These are phyloP conservation scores for Todiramphus chloris DNA, from an alignment of 2,113 vertebrate species.

Conservation along the genomic window DNA sequence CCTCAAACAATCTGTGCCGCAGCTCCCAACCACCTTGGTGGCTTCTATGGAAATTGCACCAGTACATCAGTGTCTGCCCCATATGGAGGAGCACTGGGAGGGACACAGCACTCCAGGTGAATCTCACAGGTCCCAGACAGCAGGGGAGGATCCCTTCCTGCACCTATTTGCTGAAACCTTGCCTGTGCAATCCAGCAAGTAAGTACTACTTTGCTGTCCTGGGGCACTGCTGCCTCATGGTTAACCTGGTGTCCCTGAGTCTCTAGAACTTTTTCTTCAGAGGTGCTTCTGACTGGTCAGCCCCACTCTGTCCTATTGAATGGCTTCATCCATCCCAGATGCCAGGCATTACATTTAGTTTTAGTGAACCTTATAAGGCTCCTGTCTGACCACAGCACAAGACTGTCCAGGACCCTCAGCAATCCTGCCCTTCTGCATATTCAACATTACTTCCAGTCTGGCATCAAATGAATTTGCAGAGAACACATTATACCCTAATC, in stretches of 20 bases:
- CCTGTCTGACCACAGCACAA: not conserved
- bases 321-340: not conserved
- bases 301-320: not conserved
- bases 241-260: too few species aligned
- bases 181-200: not conserved
- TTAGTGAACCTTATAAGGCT: not conserved
- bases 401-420: not conserved
- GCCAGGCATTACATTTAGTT: not conserved
- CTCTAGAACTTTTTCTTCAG: not conserved
- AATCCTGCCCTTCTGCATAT: not conserved
- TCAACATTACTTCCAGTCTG: not conserved
- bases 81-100: fast-evolving
- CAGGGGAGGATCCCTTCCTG: not conserved
- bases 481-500: not conserved
- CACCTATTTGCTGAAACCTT: not conserved
- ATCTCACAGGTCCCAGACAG: not conserved
- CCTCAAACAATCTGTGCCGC: not conserved
- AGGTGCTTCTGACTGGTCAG: not conserved
- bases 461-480: not conserved
- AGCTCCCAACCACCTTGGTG: fast-evolving
- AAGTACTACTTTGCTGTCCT: fast-evolving
- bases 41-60: fast-evolving
- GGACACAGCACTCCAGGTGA: not conserved
- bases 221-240: not conserved
- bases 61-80: too few species aligned